Evolutionary conservation across 2,888 invertebrate species (phyloP).

Genomic region (Panzeria rudis): DNA sequence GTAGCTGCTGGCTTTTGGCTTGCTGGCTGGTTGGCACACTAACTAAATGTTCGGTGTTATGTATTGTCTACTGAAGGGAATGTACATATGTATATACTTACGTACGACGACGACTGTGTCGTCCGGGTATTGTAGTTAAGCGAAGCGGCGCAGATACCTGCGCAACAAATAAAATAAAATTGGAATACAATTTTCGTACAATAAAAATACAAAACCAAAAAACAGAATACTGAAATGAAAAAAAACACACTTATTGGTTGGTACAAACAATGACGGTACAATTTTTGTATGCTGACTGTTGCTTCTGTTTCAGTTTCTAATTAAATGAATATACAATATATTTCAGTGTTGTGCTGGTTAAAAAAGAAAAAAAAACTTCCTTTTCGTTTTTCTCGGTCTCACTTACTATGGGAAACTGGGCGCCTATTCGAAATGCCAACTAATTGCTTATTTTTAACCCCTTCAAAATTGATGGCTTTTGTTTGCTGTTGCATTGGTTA

Average conservation of each 20-base stretch:
- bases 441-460: constrained; percentile 80
- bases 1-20: constrained; percentile 31
- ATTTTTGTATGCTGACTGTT: constrained; percentile 64
- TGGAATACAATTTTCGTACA: constrained; percentile 44
- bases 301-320: constrained; percentile 68
- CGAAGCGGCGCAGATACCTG: constrained; percentile 71
- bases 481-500: constrained; percentile 72
- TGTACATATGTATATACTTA: not conserved
- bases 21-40: constrained; percentile 20
- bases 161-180: constrained; percentile 66
- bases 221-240: constrained; percentile 49
- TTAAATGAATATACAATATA: constrained; percentile 64
- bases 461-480: constrained; percentile 76
- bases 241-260: constrained; percentile 43
- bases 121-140: constrained; percentile 69
- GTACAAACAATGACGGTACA: constrained; percentile 67
- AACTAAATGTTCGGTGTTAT: constrained; percentile 35
- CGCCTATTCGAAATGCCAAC: constrained; percentile 76
- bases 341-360: constrained; percentile 52
- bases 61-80: constrained; percentile 42
- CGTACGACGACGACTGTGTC: constrained; percentile 29
- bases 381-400: constrained; percentile 54
- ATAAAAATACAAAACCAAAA: constrained; percentile 28
- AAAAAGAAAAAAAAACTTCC: constrained; percentile 54
- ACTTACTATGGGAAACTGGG: constrained; percentile 70